Percentiles rank a stretch among this genome's conserved stretches.
phyloP scores from a whole-genome alignment of 2,797 vertebrate species.

The Phoebastria nigripes region DNA sequence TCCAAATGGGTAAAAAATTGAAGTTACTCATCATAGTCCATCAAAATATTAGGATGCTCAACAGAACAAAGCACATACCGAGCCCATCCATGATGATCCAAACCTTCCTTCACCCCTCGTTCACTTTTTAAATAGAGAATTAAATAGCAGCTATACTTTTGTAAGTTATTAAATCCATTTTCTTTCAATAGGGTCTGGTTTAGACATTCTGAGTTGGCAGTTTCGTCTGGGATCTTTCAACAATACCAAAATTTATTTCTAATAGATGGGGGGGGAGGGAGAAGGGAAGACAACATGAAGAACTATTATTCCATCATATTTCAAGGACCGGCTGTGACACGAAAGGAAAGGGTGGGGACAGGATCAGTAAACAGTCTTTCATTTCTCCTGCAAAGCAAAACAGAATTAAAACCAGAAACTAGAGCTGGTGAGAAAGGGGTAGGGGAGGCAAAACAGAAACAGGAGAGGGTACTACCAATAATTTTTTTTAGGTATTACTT shows the following conservation, averaged over 20 bases:
- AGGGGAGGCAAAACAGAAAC: not conserved
- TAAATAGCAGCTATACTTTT: not conserved
- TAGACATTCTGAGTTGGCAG: not conserved
- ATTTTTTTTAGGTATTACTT: not conserved
- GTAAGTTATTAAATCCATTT: not conserved
- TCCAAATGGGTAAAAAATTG: not conserved
- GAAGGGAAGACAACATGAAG: not conserved
- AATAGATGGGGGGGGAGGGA: accelerated
- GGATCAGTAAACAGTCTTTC: slow-evolving; percentile 18
- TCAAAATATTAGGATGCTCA: not conserved
- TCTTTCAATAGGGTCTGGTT: not conserved
- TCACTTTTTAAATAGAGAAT: not conserved
- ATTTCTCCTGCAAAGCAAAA: not conserved
- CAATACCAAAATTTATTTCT: not conserved
- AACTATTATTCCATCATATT: not conserved
- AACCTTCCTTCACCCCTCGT: not conserved
- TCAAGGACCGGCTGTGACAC: slow-evolving; percentile 3
- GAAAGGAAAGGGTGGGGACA: not conserved
- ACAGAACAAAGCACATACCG: not conserved
- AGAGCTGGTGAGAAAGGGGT: not conserved
- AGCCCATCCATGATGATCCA: not conserved
- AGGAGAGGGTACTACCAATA: not conserved
- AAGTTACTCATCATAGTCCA: not conserved
- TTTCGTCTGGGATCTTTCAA: not conserved
- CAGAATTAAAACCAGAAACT: slow-evolving; percentile 9